Evolutionary conservation across 2,113 vertebrate species (phyloP).

Genomic region (Malaclemys terrapin): DNA sequence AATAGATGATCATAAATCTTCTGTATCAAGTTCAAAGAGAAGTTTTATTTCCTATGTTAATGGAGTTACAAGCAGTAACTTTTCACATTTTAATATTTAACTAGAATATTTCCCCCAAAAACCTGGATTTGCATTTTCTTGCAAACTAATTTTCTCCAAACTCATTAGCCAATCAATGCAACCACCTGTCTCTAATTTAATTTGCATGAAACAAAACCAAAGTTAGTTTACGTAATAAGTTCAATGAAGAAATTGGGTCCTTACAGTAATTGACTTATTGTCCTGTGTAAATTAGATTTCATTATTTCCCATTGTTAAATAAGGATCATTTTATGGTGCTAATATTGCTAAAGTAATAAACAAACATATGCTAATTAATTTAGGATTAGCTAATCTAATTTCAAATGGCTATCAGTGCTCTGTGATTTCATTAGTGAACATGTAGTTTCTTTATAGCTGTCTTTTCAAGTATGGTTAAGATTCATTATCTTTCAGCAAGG

Average conservation of each 20-base stretch:
- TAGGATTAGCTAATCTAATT: not conserved
- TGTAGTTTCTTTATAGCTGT: accelerated
- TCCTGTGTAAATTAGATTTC: not conserved
- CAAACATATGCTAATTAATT: not conserved
- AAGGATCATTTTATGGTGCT: not conserved
- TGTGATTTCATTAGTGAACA: not conserved
- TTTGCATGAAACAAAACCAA: not conserved
- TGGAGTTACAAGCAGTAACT: not conserved
- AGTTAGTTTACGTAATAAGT: not conserved
- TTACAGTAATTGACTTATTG: not conserved
- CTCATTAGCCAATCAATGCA: not conserved
- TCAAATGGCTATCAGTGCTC: not conserved
- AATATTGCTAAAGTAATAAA: constrained; percentile 6
- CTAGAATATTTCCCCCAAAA: not conserved
- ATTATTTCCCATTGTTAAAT: not conserved
- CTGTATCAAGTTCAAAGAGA: not conserved
- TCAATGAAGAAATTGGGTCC: not conserved
- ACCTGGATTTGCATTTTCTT: not conserved
- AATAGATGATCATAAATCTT: not conserved
- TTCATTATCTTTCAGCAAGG: not conserved
- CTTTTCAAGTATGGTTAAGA: not conserved
- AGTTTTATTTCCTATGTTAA: not conserved
- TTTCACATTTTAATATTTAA: not conserved
- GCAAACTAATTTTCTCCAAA: constrained; percentile 4
- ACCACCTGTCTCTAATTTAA: not conserved